A percentile compares a stretch with the other conserved stretches of the same genome.
These are phyloP conservation scores for Ceramica pisi DNA, from an alignment of 2,888 invertebrate species.

Conservation along the genomic window DNA sequence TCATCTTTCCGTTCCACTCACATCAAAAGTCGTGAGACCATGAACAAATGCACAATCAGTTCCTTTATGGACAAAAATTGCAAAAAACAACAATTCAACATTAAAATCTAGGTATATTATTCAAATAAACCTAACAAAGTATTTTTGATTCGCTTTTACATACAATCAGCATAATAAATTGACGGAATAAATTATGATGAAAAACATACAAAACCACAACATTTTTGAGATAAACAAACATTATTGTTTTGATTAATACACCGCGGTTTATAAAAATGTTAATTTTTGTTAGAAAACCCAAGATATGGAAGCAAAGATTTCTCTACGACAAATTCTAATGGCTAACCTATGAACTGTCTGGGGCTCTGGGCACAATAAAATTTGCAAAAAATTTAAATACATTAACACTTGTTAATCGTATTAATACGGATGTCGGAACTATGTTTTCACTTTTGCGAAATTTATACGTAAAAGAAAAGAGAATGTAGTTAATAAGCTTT, in stretches of 20 bases:
- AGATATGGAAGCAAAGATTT: constrained; percentile 41
- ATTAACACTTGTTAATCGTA: constrained; percentile 56
- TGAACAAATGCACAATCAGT: constrained; percentile 27
- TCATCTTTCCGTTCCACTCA: not conserved
- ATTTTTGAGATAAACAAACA: constrained; percentile 31
- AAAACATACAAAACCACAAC: constrained; percentile 27
- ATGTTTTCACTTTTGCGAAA: constrained; percentile 65
- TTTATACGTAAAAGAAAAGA: constrained; percentile 50
- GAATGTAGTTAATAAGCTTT: constrained; percentile 51
- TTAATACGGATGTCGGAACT: constrained; percentile 48
- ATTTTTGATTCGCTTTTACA: constrained; percentile 24
- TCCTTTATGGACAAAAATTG: constrained; percentile 15
- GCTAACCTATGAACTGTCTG: constrained; percentile 55
- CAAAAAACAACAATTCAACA: constrained; percentile 38
- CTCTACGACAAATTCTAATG: constrained; percentile 56
- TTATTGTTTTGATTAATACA: constrained; percentile 44
- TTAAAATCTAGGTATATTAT: constrained; percentile 22
- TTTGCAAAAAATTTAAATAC: constrained; percentile 66
- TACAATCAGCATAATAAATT: constrained; percentile 52
- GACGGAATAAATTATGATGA: constrained; percentile 42
- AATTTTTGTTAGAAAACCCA: constrained; percentile 53
- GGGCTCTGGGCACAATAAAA: constrained; percentile 47
- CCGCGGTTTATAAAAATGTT: constrained; percentile 40
- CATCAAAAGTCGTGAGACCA: constrained; percentile 6
- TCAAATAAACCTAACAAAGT: constrained; percentile 35